Conservation (phyloP, 2,888 invertebrate genomes). For the Uropetala carovei region DNA sequence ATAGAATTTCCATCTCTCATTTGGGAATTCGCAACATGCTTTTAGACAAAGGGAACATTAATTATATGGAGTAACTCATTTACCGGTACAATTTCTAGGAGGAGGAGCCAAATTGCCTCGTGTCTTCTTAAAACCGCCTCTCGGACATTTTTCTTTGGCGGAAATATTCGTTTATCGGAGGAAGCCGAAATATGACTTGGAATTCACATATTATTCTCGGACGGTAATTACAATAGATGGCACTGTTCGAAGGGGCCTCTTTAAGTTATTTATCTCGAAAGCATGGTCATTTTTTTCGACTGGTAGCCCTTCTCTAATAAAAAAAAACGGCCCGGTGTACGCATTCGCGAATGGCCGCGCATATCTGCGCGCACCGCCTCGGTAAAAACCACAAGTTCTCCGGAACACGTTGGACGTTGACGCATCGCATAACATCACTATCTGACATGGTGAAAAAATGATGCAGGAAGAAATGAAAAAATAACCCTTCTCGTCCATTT, state of each 20-base stretch:
- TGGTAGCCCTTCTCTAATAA: not conserved
- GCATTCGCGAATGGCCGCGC: not conserved
- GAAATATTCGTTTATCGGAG: not conserved
- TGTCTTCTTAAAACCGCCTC: not conserved
- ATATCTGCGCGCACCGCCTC: not conserved
- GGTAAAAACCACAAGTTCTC: not conserved
- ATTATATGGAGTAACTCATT: not conserved
- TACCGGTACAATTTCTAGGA: not conserved
- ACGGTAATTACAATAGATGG: constrained; percentile 12
- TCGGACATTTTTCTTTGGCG: not conserved
- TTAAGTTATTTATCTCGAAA: constrained; percentile 2
- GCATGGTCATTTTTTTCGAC: not conserved
- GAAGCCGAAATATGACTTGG: not conserved
- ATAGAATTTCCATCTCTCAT: not conserved
- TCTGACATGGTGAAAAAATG: constrained; percentile 19
- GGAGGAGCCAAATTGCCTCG: not conserved
- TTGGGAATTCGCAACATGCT: not conserved
- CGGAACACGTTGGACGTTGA: not conserved
- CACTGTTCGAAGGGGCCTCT: not conserved
- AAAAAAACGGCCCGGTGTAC: not conserved
- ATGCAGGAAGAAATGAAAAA: not conserved
- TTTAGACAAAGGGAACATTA: not conserved
- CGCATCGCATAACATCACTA: constrained; percentile 29
- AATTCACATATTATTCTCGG: no score
- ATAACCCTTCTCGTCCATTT: not conserved